Conservation (phyloP, 2,797 vertebrate species). For the Heliangelus exortis region DNA sequence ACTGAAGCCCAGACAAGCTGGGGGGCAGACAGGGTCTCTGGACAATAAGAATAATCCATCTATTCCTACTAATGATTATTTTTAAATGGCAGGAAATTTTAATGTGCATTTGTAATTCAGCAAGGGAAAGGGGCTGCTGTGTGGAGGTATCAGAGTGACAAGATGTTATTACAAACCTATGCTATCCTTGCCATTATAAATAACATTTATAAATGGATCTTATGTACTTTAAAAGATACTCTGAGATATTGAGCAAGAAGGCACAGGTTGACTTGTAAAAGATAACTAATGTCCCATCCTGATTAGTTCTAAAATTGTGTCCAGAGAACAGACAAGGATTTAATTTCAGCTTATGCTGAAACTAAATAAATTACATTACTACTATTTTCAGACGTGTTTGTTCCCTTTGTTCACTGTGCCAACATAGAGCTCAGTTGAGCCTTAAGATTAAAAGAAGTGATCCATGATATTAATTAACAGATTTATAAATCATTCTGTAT, state of each 20-base stretch:
- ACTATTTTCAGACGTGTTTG: conserved; percentile 21
- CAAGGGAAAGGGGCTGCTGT: neutral
- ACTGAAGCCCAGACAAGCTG: neutral
- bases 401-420: conserved; percentile 35
- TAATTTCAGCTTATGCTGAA: conserved; percentile 26
- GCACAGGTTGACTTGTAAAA: neutral
- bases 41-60: neutral
- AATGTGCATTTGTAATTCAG: conserved; percentile 34
- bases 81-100: conserved; percentile 65
- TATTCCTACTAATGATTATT: conserved; percentile 45
- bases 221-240: neutral
- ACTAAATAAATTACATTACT: conserved; percentile 10
- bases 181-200: neutral
- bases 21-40: neutral
- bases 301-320: neutral
- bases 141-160: neutral
- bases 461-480: conserved; percentile 54
- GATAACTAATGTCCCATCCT: neutral
- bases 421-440: conserved; percentile 26
- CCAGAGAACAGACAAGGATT: neutral
- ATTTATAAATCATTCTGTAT: conserved; percentile 39
- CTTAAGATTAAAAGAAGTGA: conserved; percentile 40
- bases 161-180: neutral
- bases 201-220: neutral
- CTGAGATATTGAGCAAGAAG: neutral